These are phyloP conservation scores for Lucifuga dentata DNA, from an alignment of 2,113 vertebrate species.

Conservation along the genomic window DNA sequence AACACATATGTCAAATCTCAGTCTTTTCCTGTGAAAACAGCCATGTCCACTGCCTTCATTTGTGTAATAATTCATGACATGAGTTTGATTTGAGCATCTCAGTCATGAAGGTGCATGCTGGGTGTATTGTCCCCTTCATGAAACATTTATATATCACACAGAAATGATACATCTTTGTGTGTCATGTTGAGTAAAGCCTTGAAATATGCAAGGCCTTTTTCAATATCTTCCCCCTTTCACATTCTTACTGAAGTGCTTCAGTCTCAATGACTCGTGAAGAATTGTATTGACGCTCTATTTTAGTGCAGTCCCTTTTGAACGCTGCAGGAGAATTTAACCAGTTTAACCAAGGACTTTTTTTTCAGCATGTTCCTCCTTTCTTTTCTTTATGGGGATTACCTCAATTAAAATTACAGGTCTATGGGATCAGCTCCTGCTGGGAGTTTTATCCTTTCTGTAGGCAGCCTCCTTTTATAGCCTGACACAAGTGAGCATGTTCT, in stretches of 20 bases:
- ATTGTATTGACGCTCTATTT: conserved; percentile 13
- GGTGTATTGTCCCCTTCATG: conserved; percentile 38
- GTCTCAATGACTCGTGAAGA: conserved; percentile 45
- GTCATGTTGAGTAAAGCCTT: conserved; percentile 21
- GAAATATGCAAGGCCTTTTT: conserved; percentile 15
- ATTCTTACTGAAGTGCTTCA: conserved; percentile 21
- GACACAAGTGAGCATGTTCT: conserved; percentile 63
- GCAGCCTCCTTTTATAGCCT: conserved; percentile 64
- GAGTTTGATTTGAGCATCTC: background rate
- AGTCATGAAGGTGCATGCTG: conserved; percentile 6
- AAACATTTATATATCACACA: conserved; percentile 36
- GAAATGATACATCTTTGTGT: conserved; percentile 22
- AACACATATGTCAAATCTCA: conserved; percentile 54
- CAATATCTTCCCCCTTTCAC: background rate
- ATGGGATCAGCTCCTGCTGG: conserved; percentile 69
- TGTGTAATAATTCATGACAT: conserved; percentile 40
- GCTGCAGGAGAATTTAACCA: conserved; percentile 41
- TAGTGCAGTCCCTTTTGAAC: conserved; percentile 45
- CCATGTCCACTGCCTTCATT: background rate
- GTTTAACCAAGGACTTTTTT: conserved; percentile 39
- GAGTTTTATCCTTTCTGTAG: conserved; percentile 72
- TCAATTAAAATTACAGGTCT: conserved; percentile 79
- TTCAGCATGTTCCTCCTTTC: conserved; percentile 31
- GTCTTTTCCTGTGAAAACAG: conserved; percentile 23
- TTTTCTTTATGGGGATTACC: conserved; percentile 75